Conservation (phyloP, 2,113 vertebrate species). For the Lampris incognitus region DNA sequence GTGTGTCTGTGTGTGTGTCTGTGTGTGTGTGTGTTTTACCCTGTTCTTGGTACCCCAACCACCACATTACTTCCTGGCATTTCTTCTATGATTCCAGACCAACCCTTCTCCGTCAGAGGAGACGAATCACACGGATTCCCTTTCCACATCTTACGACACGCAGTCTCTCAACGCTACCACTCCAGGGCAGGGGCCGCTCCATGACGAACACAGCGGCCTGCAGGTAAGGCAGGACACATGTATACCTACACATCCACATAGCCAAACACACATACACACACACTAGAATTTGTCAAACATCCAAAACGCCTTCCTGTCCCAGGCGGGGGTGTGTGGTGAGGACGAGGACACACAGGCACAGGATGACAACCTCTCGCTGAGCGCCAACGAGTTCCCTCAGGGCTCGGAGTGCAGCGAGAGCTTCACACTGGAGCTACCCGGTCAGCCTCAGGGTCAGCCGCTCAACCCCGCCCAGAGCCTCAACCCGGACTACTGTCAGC, state of each 20-base stretch:
- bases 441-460: constrained; percentile 58
- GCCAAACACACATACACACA: neutral
- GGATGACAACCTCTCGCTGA: constrained; percentile 91
- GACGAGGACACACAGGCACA: constrained; percentile 88
- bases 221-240: constrained; percentile 52
- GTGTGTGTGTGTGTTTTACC: no score
- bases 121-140: constrained; percentile 89
- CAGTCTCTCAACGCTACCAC: constrained; percentile 86
- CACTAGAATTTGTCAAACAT: neutral
- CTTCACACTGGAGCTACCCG: constrained; percentile 90
- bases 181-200: constrained; percentile 82
- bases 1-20: no score
- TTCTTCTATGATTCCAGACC: constrained; percentile 83
- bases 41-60: no score
- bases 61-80: constrained; percentile 7
- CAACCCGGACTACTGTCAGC: constrained; percentile 69
- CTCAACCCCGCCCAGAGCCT: constrained; percentile 42
- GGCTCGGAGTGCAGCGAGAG: constrained; percentile 93
- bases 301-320: constrained; percentile 14
- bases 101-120: constrained; percentile 95
- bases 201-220: constrained; percentile 54
- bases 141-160: constrained; percentile 88
- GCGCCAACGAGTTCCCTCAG: constrained; percentile 88
- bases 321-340: constrained; percentile 85
- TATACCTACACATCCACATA: neutral